Evolutionary conservation across 2,888 invertebrate species (phyloP), one percentile per base, ranked within the genome.

Genomic region (Hirtodrosophila cameraria): DNA sequence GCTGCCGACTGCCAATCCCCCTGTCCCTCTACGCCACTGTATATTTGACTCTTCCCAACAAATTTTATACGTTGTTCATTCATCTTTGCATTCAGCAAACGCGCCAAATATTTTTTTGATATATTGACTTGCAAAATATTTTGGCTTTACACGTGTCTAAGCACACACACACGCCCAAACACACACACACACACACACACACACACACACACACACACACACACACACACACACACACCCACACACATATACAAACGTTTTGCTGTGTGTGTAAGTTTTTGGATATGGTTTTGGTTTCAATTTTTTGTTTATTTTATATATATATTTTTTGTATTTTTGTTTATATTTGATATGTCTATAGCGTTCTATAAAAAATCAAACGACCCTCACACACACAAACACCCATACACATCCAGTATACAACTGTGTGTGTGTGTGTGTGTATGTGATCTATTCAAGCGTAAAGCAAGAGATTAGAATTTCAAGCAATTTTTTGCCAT

Each of bases 91-190:
- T 77, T 62, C 60, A 69, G 69, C 62, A 69, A 80, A 64, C 75
- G 72, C 59, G 60, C 68, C 72, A 48, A 68, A 82, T 66, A 79
- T 79, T 76, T 80, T 80, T 80, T 78, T 80, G 75, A 80, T 80
- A 80, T 80, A 80, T 80, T 84, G 80, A 80, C 80, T 84, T 66
- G 79, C 80, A 81, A 75, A 80, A 83, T 80, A 84, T 80, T 84
- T 80, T 81, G 64, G 83, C 84, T 80, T 69, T 81, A 78, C 81
- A 81, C 66, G 78, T 80, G 73, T 77, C 75, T 68, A 43, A 53
- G 48, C 67, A 71, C 61, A 66, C 53, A 54, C 50, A 41, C 28
- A 55, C 20, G 35, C 55, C 46, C 36, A 23, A 15, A 33, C 28
- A 30, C n/a, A 20, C 13, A 25, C 18, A 41, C 33, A 28, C 25